Percentiles rank a stretch among this genome's conserved stretches.
Conservation (phyloP, 1,140 invertebrate species). For the Acromyrmex echinatior region DNA sequence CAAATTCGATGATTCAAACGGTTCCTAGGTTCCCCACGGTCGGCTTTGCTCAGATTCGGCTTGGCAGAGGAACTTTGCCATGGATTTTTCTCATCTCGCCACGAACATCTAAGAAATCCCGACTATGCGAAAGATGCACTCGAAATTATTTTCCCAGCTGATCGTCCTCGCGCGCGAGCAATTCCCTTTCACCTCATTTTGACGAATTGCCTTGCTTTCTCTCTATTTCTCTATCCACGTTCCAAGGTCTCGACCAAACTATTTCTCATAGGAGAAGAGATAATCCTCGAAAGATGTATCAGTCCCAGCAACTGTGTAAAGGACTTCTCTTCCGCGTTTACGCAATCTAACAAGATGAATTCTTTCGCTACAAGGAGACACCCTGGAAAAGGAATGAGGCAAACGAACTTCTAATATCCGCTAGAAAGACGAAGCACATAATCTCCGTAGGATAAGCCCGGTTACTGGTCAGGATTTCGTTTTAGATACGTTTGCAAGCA, state of each 20-base stretch:
- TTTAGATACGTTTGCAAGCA: slow-evolving; percentile 34
- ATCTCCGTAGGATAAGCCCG: slow-evolving; percentile 70
- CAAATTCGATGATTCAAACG: slow-evolving; percentile 68
- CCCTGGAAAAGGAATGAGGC: slow-evolving; percentile 58
- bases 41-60: not conserved
- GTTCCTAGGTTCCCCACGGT: slow-evolving; percentile 17
- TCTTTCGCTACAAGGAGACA: slow-evolving; percentile 43
- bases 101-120: not conserved
- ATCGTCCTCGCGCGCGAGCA: slow-evolving; percentile 26
- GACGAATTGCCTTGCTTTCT: slow-evolving; percentile 30
- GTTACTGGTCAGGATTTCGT: slow-evolving; percentile 69
- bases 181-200: slow-evolving; percentile 12
- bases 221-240: slow-evolving; percentile 38
- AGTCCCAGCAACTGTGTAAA: slow-evolving; percentile 41
- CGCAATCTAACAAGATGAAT: slow-evolving; percentile 72
- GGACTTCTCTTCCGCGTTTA: not conserved
- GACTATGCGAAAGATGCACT: slow-evolving; percentile 35
- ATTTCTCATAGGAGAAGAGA: slow-evolving; percentile 70
- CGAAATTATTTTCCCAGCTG: slow-evolving; percentile 68
- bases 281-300: slow-evolving; percentile 76
- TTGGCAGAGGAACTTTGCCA: slow-evolving; percentile 14
- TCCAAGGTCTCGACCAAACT: slow-evolving; percentile 54
- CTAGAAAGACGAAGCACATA: slow-evolving; percentile 74
- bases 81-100: slow-evolving; percentile 41
- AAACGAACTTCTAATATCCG: slow-evolving; percentile 73